phyloP scores from a whole-genome alignment of 2,797 vertebrate genomes.

The Squalus acanthias region DNA sequence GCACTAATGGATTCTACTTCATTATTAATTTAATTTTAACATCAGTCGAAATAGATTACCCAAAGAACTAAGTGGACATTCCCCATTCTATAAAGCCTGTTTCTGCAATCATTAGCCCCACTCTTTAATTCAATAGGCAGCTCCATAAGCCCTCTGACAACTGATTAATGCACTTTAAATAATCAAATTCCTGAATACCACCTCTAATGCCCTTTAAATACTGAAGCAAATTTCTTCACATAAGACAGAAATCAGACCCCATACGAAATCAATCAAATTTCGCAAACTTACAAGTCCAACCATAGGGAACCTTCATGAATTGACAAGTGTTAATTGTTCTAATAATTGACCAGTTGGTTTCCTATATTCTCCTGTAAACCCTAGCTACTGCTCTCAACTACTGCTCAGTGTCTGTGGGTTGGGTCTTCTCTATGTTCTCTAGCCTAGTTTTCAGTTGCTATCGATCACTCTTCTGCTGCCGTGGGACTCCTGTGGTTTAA shows the following conservation, averaged over 20 bases:
- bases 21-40: conserved; percentile 19
- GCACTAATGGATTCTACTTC: not conserved
- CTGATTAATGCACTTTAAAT: not conserved
- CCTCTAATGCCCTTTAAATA: not conserved
- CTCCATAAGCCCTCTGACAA: not conserved
- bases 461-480: not conserved
- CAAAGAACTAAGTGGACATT: not conserved
- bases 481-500: not conserved
- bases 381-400: not conserved
- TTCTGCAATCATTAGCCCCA: not conserved
- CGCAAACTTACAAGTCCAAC: not conserved
- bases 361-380: not conserved
- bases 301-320: not conserved
- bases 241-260: not conserved
- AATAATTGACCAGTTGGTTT: not conserved
- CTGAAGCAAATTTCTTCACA: not conserved
- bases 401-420: not conserved
- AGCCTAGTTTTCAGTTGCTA: not conserved
- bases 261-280: not conserved
- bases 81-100: not conserved
- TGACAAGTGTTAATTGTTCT: not conserved
- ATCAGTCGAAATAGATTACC: not conserved
- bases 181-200: not conserved
- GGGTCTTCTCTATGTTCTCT: not conserved
- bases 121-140: not conserved